These are phyloP conservation scores for Brachirus orientalis DNA, from an alignment of 2,113 vertebrate genomes.

Conservation along the genomic window DNA sequence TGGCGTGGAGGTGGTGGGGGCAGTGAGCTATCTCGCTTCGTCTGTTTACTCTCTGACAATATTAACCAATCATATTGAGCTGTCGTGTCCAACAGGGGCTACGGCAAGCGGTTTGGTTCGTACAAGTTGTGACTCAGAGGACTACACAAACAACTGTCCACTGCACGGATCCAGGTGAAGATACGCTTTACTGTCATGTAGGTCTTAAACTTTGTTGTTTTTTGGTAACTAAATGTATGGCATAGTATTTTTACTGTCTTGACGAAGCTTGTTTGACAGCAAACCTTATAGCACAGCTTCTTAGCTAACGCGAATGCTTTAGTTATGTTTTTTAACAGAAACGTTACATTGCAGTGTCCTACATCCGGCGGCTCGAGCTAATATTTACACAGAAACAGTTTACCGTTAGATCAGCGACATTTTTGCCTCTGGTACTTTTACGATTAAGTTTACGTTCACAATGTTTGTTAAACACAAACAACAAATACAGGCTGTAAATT, in stretches of 20 bases:
- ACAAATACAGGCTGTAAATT: not conserved
- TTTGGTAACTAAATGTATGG: too few relatives aligned
- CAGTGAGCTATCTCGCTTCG: not conserved
- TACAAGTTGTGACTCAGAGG: not conserved
- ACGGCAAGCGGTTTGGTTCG: constrained; percentile 63
- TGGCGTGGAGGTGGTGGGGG: too few relatives aligned
- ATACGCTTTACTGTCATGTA: not conserved
- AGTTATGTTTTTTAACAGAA: not conserved
- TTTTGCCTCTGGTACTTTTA: too few relatives aligned
- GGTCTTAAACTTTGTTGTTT: not conserved
- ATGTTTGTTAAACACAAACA: too few relatives aligned
- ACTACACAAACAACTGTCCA: constrained; percentile 5
- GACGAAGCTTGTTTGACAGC: not conserved
- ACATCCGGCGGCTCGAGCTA: too few relatives aligned
- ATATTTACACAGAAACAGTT: not conserved
- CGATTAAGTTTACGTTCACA: too few relatives aligned
- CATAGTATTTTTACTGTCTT: fast-evolving
- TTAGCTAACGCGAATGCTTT: constrained; percentile 4
- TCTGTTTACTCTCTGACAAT: constrained; percentile 1
- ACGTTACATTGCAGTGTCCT: too few relatives aligned
- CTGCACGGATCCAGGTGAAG: constrained; percentile 1
- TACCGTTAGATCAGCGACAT: not conserved
- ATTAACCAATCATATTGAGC: constrained; percentile 76
- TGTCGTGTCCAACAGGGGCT: constrained; percentile 79
- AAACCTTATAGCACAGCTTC: not conserved